Conservation (phyloP, 2,888 invertebrate species). For the Malthinus flaveolus region DNA sequence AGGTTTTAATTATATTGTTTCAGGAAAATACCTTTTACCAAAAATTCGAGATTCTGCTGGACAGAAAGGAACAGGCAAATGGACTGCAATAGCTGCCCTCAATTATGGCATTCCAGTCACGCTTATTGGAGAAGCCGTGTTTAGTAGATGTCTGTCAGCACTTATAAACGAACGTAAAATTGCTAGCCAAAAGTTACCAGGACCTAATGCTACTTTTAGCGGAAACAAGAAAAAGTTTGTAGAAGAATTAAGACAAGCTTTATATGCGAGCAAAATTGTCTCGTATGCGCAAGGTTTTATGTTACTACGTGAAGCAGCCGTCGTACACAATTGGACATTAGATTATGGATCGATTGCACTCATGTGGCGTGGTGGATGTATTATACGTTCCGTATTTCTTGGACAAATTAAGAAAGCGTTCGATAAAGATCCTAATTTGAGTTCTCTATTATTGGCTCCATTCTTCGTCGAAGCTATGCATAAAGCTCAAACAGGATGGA, state of each 20-base stretch:
- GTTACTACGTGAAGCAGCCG: conserved; percentile 91
- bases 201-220: conserved; percentile 65
- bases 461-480: conserved; percentile 89
- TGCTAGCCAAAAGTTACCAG: conserved; percentile 78
- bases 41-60: conserved; percentile 96
- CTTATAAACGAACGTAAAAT: conserved; percentile 83
- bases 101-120: conserved; percentile 98
- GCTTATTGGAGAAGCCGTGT: conserved; percentile 97
- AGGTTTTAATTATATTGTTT: conserved; percentile 11
- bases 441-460: conserved; percentile 87
- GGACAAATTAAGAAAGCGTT: conserved; percentile 93
- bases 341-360: conserved; percentile 98
- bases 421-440: conserved; percentile 81
- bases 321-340: conserved; percentile 88
- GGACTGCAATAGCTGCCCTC: conserved; percentile 96
- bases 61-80: conserved; percentile 99
- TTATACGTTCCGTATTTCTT: conserved; percentile 88
- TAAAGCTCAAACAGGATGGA: conserved; percentile 80
- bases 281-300: conserved; percentile 99
- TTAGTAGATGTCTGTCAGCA: conserved; percentile 93
- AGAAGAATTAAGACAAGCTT: conserved; percentile 80
- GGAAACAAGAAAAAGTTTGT: conserved; percentile 81
- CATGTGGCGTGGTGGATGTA: conserved; percentile 99
- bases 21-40: conserved; percentile 76
- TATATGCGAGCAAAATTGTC: conserved; percentile 97